Base-by-base conservation (phyloP, 1,140 invertebrate species). In the Chrysomallon squamiferum region DNA sequence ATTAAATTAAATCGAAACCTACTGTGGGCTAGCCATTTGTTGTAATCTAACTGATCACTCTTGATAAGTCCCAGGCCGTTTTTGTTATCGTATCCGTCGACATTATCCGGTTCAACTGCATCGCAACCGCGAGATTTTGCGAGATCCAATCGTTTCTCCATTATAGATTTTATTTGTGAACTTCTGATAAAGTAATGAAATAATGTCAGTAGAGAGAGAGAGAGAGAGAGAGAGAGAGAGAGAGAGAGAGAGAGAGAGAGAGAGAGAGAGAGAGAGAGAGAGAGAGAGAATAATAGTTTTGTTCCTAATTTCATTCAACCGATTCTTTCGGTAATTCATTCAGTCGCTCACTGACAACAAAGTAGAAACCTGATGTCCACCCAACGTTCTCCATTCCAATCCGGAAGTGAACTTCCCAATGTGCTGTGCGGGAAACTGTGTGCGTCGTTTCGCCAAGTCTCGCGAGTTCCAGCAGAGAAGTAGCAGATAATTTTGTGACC, bases 21-120 rank as follows among this genome's bases (percentile, higher is more conserved):
- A 74, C 69, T 59, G 0, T 29, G 22, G 25, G 73, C 68, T 2
- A 77, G 50, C 66, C 70, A 77, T 29, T 54, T 75, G 59, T 77
- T 77, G 66, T 68, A 77, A 22, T 58, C 38, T 11, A 74, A 38
- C 59, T 77, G 75, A 35, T 77, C 68, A 47, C 52, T 35, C n/a
- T 27, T 3, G 11, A 49, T 54, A 1, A 73, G 54, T 11, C 61
- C 43, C 2, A 73, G n/a, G 2, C 68, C 71, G 35, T 70, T 70
- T n/a, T 68, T 30, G 45, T 70, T 73, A 3, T 54, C 30, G 33
- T 73, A 71, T 9, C 68, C 69, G 35, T 77, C 75, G 0, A 77
- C 71, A 50, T 77, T 77, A 57, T 77, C 75, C 18, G 75, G 75
- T 59, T 77, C 75, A 18, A 77, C 70, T 1, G 68, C 75, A 32